phyloP scores from a whole-genome alignment of 2,888 invertebrate species.

The Trisateles emortualis region DNA sequence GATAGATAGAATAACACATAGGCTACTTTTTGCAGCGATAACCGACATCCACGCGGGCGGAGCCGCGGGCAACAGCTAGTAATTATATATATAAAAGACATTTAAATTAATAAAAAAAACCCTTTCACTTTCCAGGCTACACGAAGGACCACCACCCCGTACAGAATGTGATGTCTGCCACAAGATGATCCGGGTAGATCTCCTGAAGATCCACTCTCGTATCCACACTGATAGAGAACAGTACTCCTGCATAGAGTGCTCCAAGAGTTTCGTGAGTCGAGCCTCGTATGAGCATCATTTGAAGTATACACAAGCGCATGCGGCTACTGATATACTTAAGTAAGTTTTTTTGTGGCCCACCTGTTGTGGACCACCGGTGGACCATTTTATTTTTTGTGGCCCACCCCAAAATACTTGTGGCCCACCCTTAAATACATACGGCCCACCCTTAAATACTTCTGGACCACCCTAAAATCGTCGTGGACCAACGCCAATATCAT shows the following conservation, averaged over 20 bases:
- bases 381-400: not conserved
- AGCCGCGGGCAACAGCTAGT: no score
- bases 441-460: no score
- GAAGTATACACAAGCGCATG: constrained; percentile 66
- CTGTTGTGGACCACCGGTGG: no score
- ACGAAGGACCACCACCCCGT: constrained; percentile 54
- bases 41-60: no score
- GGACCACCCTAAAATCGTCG: no score
- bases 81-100: no score
- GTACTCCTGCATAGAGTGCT: constrained; percentile 58
- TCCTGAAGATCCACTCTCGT: constrained; percentile 53
- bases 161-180: constrained; percentile 62
- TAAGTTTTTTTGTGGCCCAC: constrained; percentile 45
- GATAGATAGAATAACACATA: no score
- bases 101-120: no score
- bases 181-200: constrained; percentile 62
- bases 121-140: constrained; percentile 48
- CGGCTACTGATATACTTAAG: constrained; percentile 59
- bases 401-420: no score
- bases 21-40: no score
- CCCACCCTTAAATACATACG: no score
- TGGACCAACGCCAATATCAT: no score
- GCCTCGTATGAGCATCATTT: constrained; percentile 72
- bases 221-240: constrained; percentile 56
- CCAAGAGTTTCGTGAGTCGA: constrained; percentile 62